These are phyloP conservation scores for Centropus bengalensis DNA, from an alignment of 2,113 vertebrate genomes.

Conservation along the genomic window DNA sequence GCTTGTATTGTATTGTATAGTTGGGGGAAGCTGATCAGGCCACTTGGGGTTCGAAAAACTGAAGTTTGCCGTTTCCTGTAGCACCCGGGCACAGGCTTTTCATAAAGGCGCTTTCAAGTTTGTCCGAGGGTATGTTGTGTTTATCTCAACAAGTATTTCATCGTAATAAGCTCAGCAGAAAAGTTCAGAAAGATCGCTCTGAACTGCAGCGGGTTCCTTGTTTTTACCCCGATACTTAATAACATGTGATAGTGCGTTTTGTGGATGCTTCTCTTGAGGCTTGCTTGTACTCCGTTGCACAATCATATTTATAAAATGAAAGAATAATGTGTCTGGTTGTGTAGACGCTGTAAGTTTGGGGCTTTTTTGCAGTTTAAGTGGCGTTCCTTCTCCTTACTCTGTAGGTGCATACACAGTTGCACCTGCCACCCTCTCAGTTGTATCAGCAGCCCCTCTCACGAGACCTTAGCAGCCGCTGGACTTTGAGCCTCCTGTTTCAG, in stretches of 20 bases:
- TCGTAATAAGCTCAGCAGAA: rapidly evolving
- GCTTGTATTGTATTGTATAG: too few species aligned
- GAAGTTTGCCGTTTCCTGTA: rapidly evolving
- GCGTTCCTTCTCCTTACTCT: rapidly evolving
- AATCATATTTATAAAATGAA: rapidly evolving
- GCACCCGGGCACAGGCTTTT: neutral
- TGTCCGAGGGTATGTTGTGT: rapidly evolving
- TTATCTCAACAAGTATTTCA: neutral
- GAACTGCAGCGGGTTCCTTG: rapidly evolving
- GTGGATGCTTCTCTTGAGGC: rapidly evolving
- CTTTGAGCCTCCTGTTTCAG: neutral
- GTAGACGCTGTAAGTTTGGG: neutral
- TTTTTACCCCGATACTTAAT: rapidly evolving
- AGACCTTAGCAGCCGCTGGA: rapidly evolving
- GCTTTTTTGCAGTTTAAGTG: rapidly evolving
- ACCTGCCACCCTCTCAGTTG: rapidly evolving
- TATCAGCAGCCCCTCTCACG: rapidly evolving
- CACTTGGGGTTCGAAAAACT: rapidly evolving
- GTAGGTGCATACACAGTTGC: rapidly evolving
- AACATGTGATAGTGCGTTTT: rapidly evolving
- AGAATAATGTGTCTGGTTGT: rapidly evolving
- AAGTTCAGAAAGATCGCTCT: rapidly evolving
- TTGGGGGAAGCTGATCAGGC: rapidly evolving
- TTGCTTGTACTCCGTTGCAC: too few species aligned
- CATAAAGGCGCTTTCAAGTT: rapidly evolving